Evolutionary conservation across 2,888 invertebrate genomes (phyloP).

Genomic region (Gasteruption jaculator): DNA sequence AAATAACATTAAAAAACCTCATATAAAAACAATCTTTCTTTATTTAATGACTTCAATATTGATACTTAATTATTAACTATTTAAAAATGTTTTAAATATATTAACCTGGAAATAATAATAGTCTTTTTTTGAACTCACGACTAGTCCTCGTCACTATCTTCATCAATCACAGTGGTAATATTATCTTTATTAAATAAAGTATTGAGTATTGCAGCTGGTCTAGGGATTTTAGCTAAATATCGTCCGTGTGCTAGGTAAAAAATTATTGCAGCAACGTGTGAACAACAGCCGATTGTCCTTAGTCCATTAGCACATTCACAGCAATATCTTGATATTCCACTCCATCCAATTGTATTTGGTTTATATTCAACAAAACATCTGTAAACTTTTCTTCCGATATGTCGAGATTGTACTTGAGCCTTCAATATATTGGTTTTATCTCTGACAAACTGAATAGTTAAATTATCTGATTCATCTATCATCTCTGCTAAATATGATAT

Average conservation of each 20-base stretch:
- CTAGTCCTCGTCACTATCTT: slow-evolving; percentile 20
- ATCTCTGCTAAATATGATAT: slow-evolving; percentile 26
- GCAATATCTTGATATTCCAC: slow-evolving; percentile 10
- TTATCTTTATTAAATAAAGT: slow-evolving; percentile 14
- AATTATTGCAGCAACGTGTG: too few relatives aligned
- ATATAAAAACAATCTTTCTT: too few relatives aligned
- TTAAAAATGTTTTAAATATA: too few relatives aligned
- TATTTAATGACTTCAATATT: too few relatives aligned
- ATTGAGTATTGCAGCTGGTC: slow-evolving; percentile 16
- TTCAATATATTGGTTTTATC: slow-evolving; percentile 20
- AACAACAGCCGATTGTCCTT: slow-evolving; percentile 18
- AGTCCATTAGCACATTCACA: slow-evolving; percentile 19
- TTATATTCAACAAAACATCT: slow-evolving; percentile 20
- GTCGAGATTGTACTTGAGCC: slow-evolving; percentile 21
- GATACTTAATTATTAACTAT: too few relatives aligned
- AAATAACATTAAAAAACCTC: too few relatives aligned
- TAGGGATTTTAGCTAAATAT: slow-evolving; percentile 14
- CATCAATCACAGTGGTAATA: slow-evolving; percentile 15
- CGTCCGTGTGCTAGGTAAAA: slow-evolving; percentile 16
- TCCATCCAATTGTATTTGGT: slow-evolving; percentile 9
- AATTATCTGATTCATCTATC: slow-evolving; percentile 19
- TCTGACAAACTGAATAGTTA: slow-evolving; percentile 21
- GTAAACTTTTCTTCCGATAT: slow-evolving; percentile 18
- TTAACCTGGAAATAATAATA: too few relatives aligned
- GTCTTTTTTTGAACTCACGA: too few relatives aligned